Evolutionary conservation across 1,140 invertebrate genomes (phyloP).

Genomic region (Microplitis mediator): DNA sequence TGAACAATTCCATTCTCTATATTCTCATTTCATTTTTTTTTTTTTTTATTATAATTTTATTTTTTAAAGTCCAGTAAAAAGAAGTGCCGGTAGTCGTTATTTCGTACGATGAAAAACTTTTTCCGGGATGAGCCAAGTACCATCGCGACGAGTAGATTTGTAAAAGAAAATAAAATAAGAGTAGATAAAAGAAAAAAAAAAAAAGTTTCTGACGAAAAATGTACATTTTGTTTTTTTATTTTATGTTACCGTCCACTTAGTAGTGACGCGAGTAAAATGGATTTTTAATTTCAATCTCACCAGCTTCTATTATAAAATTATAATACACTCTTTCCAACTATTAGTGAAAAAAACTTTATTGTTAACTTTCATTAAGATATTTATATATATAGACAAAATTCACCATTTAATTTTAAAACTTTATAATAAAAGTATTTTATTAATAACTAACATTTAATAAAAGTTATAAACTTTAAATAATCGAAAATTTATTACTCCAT

Average conservation of each 20-base stretch:
- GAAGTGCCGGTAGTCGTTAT: constrained; percentile 15
- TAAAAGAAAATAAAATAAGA: constrained; percentile 14
- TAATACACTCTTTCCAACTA: neutral
- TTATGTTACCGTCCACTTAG: neutral
- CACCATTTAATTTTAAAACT: neutral
- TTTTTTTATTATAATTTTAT: neutral
- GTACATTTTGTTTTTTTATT: constrained; percentile 8
- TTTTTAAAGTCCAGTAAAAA: neutral
- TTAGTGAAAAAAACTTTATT: neutral
- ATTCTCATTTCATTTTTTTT: constrained; percentile 20
- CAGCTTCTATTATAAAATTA: no score
- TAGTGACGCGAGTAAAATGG: constrained; percentile 11
- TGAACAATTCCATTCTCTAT: constrained; percentile 14
- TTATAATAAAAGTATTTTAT: neutral
- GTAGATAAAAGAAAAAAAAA: constrained; percentile 4
- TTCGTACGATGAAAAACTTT: constrained; percentile 22
- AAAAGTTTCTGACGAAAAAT: neutral
- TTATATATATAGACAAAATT: neutral
- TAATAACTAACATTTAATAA: no score
- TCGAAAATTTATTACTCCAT: no score
- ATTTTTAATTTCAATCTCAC: constrained; percentile 18
- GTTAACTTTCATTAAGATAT: neutral
- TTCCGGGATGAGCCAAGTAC: constrained; percentile 12
- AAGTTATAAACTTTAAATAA: no score
- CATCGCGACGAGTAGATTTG: constrained; percentile 17